Conservation (phyloP, 2,888 invertebrate genomes). For the Agrilus cyanescens region DNA sequence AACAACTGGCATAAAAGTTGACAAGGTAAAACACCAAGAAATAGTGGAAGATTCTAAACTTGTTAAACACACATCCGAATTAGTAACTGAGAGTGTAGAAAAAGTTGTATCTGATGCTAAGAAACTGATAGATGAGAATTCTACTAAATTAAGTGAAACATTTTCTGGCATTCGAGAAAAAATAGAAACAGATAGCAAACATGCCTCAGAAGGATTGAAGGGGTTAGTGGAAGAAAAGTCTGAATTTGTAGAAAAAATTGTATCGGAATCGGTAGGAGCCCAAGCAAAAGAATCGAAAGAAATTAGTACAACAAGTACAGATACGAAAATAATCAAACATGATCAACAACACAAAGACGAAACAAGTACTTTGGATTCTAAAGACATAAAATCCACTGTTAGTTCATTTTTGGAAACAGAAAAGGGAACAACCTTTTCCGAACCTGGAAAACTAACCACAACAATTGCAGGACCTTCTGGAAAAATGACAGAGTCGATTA, state of each 20-base stretch:
- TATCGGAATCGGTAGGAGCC: constrained; percentile 6
- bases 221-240: too few relatives aligned
- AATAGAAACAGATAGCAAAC: too few relatives aligned
- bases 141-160: constrained; percentile 15
- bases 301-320: background rate
- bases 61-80: background rate
- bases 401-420: too few relatives aligned
- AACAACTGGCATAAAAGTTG: constrained; percentile 8
- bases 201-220: too few relatives aligned
- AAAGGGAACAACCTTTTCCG: too few relatives aligned
- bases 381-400: too few relatives aligned
- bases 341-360: background rate
- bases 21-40: constrained; percentile 7
- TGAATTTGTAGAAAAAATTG: too few relatives aligned
- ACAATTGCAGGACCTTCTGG: constrained; percentile 16
- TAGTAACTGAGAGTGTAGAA: background rate
- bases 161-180: constrained; percentile 7
- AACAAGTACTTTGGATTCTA: constrained; percentile 2
- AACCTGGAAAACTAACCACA: background rate
- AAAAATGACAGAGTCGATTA: constrained; percentile 3
- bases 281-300: background rate
- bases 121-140: constrained; percentile 5
- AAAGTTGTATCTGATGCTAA: background rate
- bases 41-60: constrained; percentile 18
- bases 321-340: background rate